phyloP scores from a whole-genome alignment of 1,140 invertebrate species.

The Pomacea maculata region DNA sequence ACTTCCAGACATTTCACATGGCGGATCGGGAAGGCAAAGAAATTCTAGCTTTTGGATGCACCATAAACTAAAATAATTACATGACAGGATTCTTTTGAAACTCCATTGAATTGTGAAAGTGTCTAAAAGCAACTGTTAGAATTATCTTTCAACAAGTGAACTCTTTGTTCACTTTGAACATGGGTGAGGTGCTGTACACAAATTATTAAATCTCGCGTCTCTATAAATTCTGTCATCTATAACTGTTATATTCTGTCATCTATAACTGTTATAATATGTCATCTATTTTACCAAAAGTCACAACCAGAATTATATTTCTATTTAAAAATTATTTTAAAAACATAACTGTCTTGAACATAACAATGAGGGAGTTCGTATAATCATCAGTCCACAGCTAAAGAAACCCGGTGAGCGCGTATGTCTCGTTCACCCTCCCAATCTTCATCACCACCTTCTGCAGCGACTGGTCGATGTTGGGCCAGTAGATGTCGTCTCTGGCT shows the following conservation, averaged over 20 bases:
- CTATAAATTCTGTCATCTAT: neutral
- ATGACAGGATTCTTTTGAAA: too few species aligned
- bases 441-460: slow-evolving; percentile 21
- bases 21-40: too few species aligned
- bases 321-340: neutral
- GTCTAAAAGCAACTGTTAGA: neutral
- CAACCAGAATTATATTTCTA: neutral
- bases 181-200: too few species aligned
- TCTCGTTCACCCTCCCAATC: slow-evolving; percentile 15
- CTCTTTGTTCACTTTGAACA: neutral
- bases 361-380: neutral
- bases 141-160: neutral
- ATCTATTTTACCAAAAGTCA: neutral
- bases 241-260: neutral
- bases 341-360: neutral
- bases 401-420: slow-evolving; percentile 1
- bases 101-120: neutral
- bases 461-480: slow-evolving; percentile 32
- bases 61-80: too few species aligned
- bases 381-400: neutral
- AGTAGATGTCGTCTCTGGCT: slow-evolving; percentile 34
- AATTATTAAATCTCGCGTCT: too few species aligned
- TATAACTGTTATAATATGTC: neutral
- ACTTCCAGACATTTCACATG: too few species aligned
- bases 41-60: too few species aligned